A percentile compares a stretch with the other conserved stretches of the same genome.
phyloP scores from a whole-genome alignment of 2,888 invertebrate genomes.

The Ferdinandea cuprea region DNA sequence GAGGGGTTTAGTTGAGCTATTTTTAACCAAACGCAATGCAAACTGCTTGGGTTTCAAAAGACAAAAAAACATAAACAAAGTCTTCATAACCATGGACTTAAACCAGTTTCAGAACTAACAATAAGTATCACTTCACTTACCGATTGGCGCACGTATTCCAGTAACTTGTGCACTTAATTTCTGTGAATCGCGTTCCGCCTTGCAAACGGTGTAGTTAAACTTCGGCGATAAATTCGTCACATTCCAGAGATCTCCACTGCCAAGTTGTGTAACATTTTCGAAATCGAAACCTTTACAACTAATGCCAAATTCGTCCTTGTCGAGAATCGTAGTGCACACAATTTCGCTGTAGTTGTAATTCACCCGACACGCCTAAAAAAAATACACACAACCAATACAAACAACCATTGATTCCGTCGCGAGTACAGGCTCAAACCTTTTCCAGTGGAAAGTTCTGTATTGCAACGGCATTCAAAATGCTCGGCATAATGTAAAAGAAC shows the following conservation, averaged over 20 bases:
- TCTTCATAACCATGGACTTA: not conserved
- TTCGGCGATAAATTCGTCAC: slow-evolving; percentile 75
- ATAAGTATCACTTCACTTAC: slow-evolving; percentile 73
- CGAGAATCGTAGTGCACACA: slow-evolving; percentile 80
- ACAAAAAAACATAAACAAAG: slow-evolving; percentile 18
- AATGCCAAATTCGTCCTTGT: slow-evolving; percentile 80
- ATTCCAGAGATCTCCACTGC: slow-evolving; percentile 74
- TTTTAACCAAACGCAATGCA: not conserved
- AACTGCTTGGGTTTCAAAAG: slow-evolving; percentile 9
- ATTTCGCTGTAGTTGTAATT: slow-evolving; percentile 80
- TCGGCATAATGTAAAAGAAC: slow-evolving; percentile 81
- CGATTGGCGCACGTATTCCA: slow-evolving; percentile 82
- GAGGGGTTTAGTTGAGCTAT: too few relatives aligned
- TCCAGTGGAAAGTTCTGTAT: slow-evolving; percentile 81
- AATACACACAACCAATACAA: not conserved
- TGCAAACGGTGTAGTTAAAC: slow-evolving; percentile 81
- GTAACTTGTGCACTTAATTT: slow-evolving; percentile 80
- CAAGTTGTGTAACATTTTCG: slow-evolving; percentile 78
- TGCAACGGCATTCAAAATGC: slow-evolving; percentile 80
- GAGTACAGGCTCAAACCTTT: slow-evolving; percentile 76
- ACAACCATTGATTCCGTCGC: not conserved
- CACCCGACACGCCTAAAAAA: slow-evolving; percentile 80
- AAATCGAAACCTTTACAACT: slow-evolving; percentile 79
- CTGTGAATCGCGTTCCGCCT: slow-evolving; percentile 82
- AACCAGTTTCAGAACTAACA: slow-evolving; percentile 29